Conservation (phyloP, 2,888 invertebrate genomes). For the Temnothorax rugatulus region DNA sequence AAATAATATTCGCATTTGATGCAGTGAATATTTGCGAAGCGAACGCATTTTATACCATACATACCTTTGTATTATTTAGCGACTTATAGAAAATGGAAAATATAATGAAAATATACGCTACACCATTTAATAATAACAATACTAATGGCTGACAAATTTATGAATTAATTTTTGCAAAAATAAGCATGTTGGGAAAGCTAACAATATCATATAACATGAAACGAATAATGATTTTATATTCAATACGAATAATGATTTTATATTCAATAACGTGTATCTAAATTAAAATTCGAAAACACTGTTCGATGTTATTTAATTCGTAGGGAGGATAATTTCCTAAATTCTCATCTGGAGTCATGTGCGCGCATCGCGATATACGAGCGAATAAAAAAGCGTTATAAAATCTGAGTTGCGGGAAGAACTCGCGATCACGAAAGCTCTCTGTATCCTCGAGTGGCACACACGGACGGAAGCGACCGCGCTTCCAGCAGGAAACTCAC, state of each 20-base stretch:
- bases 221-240: background rate
- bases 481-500: conserved; percentile 60
- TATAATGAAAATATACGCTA: conserved; percentile 26
- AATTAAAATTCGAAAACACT: background rate
- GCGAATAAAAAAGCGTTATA: conserved; percentile 43
- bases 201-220: background rate
- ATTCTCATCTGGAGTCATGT: background rate
- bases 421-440: conserved; percentile 45
- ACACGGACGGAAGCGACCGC: conserved; percentile 38
- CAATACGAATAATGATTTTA: background rate
- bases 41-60: background rate
- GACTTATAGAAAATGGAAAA: conserved; percentile 48
- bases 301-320: background rate
- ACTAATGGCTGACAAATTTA: conserved; percentile 43
- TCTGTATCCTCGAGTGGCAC: conserved; percentile 36
- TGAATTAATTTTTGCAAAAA: background rate
- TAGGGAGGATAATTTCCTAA: background rate
- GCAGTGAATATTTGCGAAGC: conserved; percentile 43
- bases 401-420: conserved; percentile 55
- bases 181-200: background rate
- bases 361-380: background rate
- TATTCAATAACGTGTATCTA: background rate
- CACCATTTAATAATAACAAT: conserved; percentile 50
- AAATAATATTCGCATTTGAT: conserved; percentile 10
- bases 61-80: conserved; percentile 31